phyloP scores from a whole-genome alignment of 2,888 invertebrate genomes.

The Bugulina stolonifera region DNA sequence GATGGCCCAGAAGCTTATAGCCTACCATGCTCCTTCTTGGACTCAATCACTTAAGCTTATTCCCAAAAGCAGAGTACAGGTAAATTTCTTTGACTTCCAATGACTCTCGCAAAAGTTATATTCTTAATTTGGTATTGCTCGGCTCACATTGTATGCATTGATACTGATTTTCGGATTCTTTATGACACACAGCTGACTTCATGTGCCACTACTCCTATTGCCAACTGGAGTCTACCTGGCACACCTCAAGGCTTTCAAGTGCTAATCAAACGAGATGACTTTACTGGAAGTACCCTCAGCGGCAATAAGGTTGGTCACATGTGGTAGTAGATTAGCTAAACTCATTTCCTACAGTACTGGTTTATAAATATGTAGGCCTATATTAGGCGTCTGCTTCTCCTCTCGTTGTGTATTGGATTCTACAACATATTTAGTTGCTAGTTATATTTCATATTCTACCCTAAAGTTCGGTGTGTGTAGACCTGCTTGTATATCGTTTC shows the following conservation, averaged over 20 bases:
- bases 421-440: too few species aligned
- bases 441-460: too few species aligned
- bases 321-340: neutral
- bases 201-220: constrained; percentile 35
- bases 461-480: too few species aligned
- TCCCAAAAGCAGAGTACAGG: neutral
- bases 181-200: neutral
- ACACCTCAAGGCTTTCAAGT: constrained; percentile 35
- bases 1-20: neutral
- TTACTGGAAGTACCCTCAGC: constrained; percentile 41
- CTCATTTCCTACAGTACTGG: too few species aligned
- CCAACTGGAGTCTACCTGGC: constrained; percentile 38
- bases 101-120: too few species aligned
- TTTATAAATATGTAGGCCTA: too few species aligned
- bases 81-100: neutral
- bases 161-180: too few species aligned
- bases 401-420: too few species aligned
- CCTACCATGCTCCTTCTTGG: neutral
- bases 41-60: neutral
- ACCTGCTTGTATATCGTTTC: too few species aligned
- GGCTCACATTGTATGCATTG: too few species aligned
- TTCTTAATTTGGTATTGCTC: too few species aligned
- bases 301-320: constrained; percentile 41
- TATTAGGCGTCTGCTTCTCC: too few species aligned
- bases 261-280: constrained; percentile 43